Evolutionary conservation across 2,113 vertebrate genomes (phyloP), one percentile per base, ranked within the genome.

Genomic region (Poicephalus meyeri): DNA sequence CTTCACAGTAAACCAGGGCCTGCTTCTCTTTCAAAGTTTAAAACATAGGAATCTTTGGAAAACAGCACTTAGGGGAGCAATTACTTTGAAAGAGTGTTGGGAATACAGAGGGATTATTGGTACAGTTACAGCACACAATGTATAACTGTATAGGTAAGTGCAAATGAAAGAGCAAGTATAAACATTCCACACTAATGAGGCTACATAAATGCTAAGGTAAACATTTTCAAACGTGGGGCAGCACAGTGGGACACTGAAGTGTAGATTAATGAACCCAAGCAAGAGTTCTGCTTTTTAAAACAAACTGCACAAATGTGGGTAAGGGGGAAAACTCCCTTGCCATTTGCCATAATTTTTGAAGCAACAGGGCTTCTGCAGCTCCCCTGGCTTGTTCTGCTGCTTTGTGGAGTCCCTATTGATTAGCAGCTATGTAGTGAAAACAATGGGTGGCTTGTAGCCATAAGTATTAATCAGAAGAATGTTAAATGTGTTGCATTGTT

Each of bases 401-500:
- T 81, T 72, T 80, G 56, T 87, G 80, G 80, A 94, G 66, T 33
- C 74, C 15, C 44, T 61, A 20, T 47, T 91, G 93, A 91, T 95
- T 52, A 92, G 68, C 55, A 68, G 55, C 50, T 86, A 64, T 39
- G 66, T 13, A 72, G 74, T 37, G 76, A 93, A 92, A 92, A 94
- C 94, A 95, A 91, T 82, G 87, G 35, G n/a, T 89, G 84, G 93
- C 87, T 94, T 60, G 61, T 56, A 73, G 93, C 84, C 94, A 85
- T 94, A 89, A 95, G 89, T 87, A 94, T 82, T 79, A 92, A 95
- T 69, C 80, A 81, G 70, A 94, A 87, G 56, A 82, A 95, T 79
- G 78, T 81, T 95, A 96, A 95, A 85, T 87, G 80, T 80, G 19
- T 39, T 78, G 37, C 50, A 72, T 91, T 92, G 86, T 95, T 92